These are phyloP conservation scores for Karalla daura DNA, from an alignment of 2,797 vertebrate species.

Conservation along the genomic window DNA sequence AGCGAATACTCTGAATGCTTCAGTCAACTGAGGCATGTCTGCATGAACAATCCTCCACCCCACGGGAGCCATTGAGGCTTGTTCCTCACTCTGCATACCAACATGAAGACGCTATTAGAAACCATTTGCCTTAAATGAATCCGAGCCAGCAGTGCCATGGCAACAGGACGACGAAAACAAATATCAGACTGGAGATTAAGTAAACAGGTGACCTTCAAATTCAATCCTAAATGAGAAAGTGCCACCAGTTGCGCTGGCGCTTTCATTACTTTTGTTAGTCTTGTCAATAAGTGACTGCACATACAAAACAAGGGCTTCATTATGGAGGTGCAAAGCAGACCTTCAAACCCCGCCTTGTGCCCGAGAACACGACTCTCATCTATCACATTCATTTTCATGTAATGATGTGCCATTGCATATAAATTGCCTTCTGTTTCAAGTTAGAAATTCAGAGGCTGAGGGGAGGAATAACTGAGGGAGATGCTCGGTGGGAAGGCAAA, in stretches of 20 bases:
- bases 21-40: no score
- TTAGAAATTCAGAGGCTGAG: conserved; percentile 37
- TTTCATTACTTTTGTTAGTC: conserved; percentile 58
- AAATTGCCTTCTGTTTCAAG: conserved; percentile 55
- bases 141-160: conserved; percentile 51
- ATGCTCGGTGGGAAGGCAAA: neutral
- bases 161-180: conserved; percentile 60
- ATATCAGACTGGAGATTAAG: conserved; percentile 58
- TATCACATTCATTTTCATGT: conserved; percentile 66
- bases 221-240: conserved; percentile 52
- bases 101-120: conserved; percentile 34
- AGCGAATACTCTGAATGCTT: no score
- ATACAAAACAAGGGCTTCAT: conserved; percentile 57
- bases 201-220: conserved; percentile 56
- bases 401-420: conserved; percentile 61
- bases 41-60: neutral
- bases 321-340: conserved; percentile 59
- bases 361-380: conserved; percentile 48
- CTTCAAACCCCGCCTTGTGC: conserved; percentile 36
- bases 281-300: conserved; percentile 55
- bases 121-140: conserved; percentile 46
- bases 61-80: neutral
- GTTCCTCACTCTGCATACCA: neutral
- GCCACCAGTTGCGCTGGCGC: conserved; percentile 27
- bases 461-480: conserved; percentile 1